Evolutionary conservation across 2,888 invertebrate genomes (phyloP).

Genomic region (Ophion obscuratus): DNA sequence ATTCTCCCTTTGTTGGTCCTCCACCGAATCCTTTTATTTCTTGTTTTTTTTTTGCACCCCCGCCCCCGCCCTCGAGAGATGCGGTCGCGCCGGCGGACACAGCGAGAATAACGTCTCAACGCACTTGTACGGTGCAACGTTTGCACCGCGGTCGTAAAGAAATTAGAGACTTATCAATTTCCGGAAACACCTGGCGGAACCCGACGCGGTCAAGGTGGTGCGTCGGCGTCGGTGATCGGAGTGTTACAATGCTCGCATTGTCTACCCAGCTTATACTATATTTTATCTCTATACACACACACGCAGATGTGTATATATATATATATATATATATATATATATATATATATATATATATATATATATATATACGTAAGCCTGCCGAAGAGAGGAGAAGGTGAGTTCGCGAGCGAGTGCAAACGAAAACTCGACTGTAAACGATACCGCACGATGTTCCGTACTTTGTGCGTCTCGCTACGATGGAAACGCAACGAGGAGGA

Average conservation of each 20-base stretch:
- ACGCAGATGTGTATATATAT: conserved; percentile 8
- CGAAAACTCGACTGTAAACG: conserved; percentile 64
- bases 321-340: not conserved
- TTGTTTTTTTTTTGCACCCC: conserved; percentile 23
- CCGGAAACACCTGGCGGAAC: conserved; percentile 80
- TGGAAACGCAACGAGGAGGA: conserved; percentile 41
- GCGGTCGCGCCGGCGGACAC: conserved; percentile 50
- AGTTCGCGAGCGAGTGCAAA: conserved; percentile 62
- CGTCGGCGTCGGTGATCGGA: conserved; percentile 65
- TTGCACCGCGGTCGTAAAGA: conserved; percentile 76
- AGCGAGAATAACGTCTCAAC: conserved; percentile 26
- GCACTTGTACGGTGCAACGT: conserved; percentile 55
- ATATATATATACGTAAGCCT: not conserved
- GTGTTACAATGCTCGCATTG: conserved; percentile 72
- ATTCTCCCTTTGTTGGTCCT: conserved; percentile 62
- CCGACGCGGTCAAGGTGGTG: conserved; percentile 70
- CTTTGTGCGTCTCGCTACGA: conserved; percentile 40
- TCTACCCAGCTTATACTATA: conserved; percentile 44
- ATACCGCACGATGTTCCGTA: conserved; percentile 55
- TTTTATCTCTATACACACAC: conserved; percentile 32
- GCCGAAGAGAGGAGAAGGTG: conserved; percentile 30
- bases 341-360: conserved; percentile 10
- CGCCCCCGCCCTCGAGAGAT: conserved; percentile 11
- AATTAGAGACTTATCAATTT: conserved; percentile 82
- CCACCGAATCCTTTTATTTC: conserved; percentile 25